Evolutionary conservation across 2,113 vertebrate species (phyloP), one percentile per base, ranked within the genome.

Genomic region (Stercorarius parasiticus): DNA sequence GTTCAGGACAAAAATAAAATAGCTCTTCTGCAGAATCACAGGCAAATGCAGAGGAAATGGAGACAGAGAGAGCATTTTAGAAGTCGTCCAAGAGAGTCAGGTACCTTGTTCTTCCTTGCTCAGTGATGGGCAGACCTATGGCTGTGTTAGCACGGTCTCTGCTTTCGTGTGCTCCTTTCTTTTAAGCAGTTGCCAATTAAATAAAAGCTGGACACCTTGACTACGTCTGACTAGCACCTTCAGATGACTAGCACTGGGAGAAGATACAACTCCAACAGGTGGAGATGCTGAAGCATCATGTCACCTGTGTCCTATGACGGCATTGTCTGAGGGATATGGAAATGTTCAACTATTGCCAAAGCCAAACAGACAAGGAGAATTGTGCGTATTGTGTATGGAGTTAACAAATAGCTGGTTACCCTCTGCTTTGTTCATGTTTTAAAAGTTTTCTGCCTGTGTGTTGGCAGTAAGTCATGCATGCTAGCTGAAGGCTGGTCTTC

Each of bases 361-460:
- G 18, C 29, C 61, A 21, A 11, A 2, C 4, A 52, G 62, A 49
- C 38, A 29, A 29, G 61, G 38, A 71, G 66, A 38, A 76, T 19
- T 1, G 29, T 45, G 6, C 2, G 0, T 22, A 0, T 12, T 22
- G 36, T 20, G 36, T 38, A 2, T 17, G 21, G 69, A 34, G 43
- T 19, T 43, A 40, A 36, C 23, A 76, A 49, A 40, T 0, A 18
- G 26, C 58, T 47, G 36, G 1, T 88, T 34, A 40, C n/a, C 21
- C 42, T 85, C 67, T 62, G 69, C 76, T 70, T 52, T 65, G n/a
- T 8, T 80, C 23, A 0, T 20, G 42, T 22, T 65, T 56, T 45
- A 30, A 8, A 34, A 22, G 71, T 21, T 32, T 76, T 87, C 43
- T 49, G 42, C 43, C 59, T 14, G 8, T 45, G 13, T 32, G 6